These are phyloP conservation scores for Clarias magur DNA, from an alignment of 2,113 vertebrate species.

Conservation along the genomic window DNA sequence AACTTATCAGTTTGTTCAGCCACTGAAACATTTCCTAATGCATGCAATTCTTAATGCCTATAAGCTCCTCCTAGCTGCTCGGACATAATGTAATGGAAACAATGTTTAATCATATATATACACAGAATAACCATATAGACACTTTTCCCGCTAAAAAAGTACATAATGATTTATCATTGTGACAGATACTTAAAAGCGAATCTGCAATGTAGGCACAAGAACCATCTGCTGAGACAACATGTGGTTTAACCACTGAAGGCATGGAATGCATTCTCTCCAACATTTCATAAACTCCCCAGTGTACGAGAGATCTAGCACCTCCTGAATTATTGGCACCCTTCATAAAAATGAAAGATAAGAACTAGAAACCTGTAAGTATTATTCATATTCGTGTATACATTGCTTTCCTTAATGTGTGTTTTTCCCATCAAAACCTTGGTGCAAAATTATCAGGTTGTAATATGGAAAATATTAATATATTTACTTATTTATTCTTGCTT, in stretches of 20 bases:
- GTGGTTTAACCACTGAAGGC: background rate
- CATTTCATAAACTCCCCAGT: background rate
- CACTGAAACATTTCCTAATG: background rate
- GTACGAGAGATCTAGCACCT: background rate
- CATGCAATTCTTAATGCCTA: slow-evolving; percentile 17
- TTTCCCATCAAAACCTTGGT: background rate
- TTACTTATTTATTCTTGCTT: background rate
- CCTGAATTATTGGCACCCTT: background rate
- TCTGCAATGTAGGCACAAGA: background rate
- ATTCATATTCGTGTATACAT: too few species aligned
- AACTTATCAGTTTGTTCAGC: slow-evolving; percentile 9
- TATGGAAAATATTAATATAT: background rate
- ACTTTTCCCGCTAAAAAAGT: background rate
- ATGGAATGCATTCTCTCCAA: background rate
- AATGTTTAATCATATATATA: too few species aligned
- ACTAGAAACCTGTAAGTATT: background rate
- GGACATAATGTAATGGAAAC: background rate
- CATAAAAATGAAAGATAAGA: background rate
- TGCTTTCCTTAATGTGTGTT: too few species aligned
- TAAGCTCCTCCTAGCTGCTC: background rate
- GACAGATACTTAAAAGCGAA: background rate
- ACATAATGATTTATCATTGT: slow-evolving; percentile 7
- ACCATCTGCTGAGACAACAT: background rate
- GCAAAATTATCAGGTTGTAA: background rate
- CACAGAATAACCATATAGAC: background rate